A percentile compares a stretch with the other conserved stretches of the same genome.
Evolutionary conservation across 2,113 vertebrate species (phyloP).

Genomic region (Tragulus kanchil): DNA sequence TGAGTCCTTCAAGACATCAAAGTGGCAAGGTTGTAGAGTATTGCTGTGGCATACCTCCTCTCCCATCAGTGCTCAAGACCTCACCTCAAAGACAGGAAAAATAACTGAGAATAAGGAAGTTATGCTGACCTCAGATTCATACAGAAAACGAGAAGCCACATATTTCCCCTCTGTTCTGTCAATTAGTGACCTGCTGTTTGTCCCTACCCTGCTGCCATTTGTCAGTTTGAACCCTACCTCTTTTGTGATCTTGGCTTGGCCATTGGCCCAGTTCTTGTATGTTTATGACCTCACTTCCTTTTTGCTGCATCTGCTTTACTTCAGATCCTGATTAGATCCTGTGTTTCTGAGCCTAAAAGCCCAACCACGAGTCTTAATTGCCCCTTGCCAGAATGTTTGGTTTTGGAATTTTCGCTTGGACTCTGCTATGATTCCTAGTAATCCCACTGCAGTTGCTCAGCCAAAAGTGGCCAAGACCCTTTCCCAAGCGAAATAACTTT

Average conservation of each 20-base stretch:
- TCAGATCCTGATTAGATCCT: conserved; percentile 54
- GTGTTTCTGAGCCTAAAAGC: conserved; percentile 50
- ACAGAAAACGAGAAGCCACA: neutral
- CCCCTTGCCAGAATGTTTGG: conserved; percentile 1
- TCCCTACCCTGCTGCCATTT: conserved; percentile 7
- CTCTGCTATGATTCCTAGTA: conserved; percentile 13
- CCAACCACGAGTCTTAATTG: conserved; percentile 33
- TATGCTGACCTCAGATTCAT: neutral
- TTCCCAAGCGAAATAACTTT: neutral
- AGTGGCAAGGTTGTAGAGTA: neutral
- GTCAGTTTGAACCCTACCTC: conserved; percentile 21
- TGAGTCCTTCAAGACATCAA: neutral
- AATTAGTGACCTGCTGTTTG: neutral
- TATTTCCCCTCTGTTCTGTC: neutral
- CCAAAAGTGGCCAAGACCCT: neutral
- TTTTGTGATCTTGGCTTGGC: conserved; percentile 28
- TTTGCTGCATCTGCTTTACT: conserved; percentile 54
- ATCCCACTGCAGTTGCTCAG: neutral
- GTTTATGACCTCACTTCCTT: conserved; percentile 64
- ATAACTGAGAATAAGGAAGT: neutral
- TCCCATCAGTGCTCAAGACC: neutral
- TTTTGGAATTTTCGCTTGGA: conserved; percentile 36
- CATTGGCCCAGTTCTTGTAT: neutral
- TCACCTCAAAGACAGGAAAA: neutral
- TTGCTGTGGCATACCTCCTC: neutral